Conservation (phyloP, 2,797 vertebrate species). For the Cephalopachus bancanus region DNA sequence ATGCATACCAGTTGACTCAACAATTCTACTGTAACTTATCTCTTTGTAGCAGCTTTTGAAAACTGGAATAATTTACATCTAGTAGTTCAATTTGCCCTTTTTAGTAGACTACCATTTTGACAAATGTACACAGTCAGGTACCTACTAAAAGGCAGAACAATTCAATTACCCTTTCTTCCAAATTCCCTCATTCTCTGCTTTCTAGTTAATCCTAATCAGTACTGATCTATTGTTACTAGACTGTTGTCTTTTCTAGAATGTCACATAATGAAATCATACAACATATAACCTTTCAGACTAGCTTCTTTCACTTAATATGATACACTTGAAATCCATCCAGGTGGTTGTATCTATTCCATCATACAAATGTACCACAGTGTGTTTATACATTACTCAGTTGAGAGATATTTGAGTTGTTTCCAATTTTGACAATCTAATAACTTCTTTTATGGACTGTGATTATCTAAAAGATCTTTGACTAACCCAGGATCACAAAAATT, state of each 20-base stretch:
- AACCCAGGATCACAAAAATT: neutral
- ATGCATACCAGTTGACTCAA: neutral
- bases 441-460: neutral
- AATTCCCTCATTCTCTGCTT: neutral
- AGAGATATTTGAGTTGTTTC: neutral
- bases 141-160: neutral
- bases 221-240: neutral
- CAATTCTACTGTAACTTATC: conserved; percentile 12
- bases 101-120: neutral
- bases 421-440: neutral
- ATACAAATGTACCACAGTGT: neutral
- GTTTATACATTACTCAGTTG: neutral
- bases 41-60: neutral
- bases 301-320: neutral
- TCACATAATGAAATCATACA: neutral
- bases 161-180: neutral
- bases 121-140: neutral
- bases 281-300: neutral
- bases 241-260: neutral
- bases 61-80: neutral
- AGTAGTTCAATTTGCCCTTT: neutral
- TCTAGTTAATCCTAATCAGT: neutral
- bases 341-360: neutral
- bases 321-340: neutral
- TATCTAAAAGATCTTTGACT: neutral